A percentile compares a stretch with the other conserved stretches of the same genome.
These are phyloP conservation scores for Camelus bactrianus DNA, from an alignment of 2,113 vertebrate species.

Conservation along the genomic window DNA sequence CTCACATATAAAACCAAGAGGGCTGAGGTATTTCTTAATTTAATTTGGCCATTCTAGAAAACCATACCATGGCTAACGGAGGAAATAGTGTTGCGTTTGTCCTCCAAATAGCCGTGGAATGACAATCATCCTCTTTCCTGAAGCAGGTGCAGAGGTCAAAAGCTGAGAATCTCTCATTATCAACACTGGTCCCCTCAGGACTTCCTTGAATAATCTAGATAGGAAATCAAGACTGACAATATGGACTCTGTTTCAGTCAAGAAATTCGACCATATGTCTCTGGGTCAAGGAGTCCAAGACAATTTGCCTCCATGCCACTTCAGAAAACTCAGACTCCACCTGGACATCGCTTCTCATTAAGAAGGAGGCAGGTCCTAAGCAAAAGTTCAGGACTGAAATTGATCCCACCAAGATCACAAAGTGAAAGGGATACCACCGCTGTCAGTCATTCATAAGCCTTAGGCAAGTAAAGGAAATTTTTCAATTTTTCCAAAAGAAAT, in stretches of 20 bases:
- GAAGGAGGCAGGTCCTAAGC: background rate
- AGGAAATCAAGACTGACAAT: background rate
- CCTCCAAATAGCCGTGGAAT: conserved; percentile 47
- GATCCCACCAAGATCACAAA: background rate
- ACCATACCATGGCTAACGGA: background rate
- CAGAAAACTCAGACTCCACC: background rate
- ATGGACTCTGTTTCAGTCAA: conserved; percentile 3
- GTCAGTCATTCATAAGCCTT: background rate
- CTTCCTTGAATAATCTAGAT: conserved; percentile 33
- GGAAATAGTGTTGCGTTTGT: background rate
- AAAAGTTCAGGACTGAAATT: background rate
- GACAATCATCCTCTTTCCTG: background rate
- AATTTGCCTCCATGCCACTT: background rate
- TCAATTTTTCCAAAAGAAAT: background rate
- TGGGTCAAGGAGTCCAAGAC: conserved; percentile 28
- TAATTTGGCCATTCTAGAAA: background rate
- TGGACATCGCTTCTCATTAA: background rate
- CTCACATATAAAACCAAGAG: background rate
- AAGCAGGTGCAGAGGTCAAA: conserved; percentile 65
- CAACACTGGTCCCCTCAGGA: background rate
- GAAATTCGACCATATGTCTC: conserved; percentile 55
- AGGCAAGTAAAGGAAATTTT: background rate
- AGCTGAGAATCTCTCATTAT: conserved; percentile 58
- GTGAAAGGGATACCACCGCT: background rate
- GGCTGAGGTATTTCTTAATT: background rate